Conservation (phyloP, 1,140 invertebrate genomes). For the Doryteuthis pealeii region DNA sequence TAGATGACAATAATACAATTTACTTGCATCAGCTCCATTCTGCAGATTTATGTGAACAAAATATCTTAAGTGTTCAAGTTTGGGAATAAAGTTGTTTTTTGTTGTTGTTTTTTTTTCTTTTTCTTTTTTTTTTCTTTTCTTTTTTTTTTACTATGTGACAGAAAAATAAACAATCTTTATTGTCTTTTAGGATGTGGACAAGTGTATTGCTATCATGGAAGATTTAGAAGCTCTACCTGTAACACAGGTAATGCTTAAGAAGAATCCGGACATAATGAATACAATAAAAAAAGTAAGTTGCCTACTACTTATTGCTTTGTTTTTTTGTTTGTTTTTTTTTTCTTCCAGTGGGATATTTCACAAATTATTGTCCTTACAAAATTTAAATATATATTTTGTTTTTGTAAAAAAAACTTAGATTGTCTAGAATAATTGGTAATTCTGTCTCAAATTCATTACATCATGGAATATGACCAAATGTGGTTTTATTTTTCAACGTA, state of each 20-base stretch:
- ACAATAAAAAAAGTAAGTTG: slow-evolving; percentile 63
- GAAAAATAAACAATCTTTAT: neutral
- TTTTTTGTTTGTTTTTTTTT: neutral
- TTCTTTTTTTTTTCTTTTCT: too few species aligned
- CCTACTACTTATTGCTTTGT: neutral
- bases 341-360: neutral
- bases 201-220: slow-evolving; percentile 67
- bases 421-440: too few species aligned
- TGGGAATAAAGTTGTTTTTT: too few species aligned
- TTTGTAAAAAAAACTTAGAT: neutral
- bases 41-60: too few species aligned
- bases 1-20: too few species aligned
- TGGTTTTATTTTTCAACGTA: too few species aligned
- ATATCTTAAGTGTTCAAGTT: too few species aligned
- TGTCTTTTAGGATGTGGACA: slow-evolving; percentile 51
- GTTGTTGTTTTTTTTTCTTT: too few species aligned
- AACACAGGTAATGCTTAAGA: slow-evolving; percentile 78
- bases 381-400: neutral
- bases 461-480: too few species aligned
- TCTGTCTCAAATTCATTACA: too few species aligned
- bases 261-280: slow-evolving; percentile 79
- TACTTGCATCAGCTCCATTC: too few species aligned
- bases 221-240: slow-evolving; percentile 69
- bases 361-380: neutral
- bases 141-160: too few species aligned